Evolutionary conservation across 2,797 vertebrate genomes (phyloP).

Genomic region (Hapalemur alaotrensis): DNA sequence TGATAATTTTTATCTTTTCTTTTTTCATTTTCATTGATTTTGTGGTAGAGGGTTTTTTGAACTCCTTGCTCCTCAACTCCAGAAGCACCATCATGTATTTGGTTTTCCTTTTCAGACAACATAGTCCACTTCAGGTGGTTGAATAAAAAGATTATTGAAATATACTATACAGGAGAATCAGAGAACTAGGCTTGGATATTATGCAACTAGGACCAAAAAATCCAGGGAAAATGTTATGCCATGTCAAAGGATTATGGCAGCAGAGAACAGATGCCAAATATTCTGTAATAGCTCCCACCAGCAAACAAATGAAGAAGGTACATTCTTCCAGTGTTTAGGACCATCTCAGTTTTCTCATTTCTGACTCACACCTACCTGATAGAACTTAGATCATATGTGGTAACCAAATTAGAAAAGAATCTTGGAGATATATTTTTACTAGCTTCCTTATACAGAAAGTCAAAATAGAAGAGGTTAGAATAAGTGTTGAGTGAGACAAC

Average conservation of each 20-base stretch:
- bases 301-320: not conserved
- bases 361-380: not conserved
- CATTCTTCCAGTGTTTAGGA: not conserved
- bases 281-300: not conserved
- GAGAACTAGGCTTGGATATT: not conserved
- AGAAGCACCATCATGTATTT: not conserved
- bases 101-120: not conserved
- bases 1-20: not conserved
- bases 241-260: too few relatives aligned
- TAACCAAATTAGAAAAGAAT: not conserved
- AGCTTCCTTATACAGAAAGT: not conserved
- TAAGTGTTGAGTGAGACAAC: not conserved
- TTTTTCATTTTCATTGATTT: not conserved
- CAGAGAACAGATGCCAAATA: not conserved
- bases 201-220: not conserved
- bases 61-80: not conserved
- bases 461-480: not conserved
- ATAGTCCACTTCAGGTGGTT: not conserved
- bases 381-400: not conserved
- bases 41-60: not conserved
- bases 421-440: not conserved
- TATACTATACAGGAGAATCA: not conserved
- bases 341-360: not conserved
- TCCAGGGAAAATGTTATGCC: not conserved
- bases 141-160: not conserved